phyloP scores from a whole-genome alignment of 2,888 invertebrate species.

The Panopea generosa region DNA sequence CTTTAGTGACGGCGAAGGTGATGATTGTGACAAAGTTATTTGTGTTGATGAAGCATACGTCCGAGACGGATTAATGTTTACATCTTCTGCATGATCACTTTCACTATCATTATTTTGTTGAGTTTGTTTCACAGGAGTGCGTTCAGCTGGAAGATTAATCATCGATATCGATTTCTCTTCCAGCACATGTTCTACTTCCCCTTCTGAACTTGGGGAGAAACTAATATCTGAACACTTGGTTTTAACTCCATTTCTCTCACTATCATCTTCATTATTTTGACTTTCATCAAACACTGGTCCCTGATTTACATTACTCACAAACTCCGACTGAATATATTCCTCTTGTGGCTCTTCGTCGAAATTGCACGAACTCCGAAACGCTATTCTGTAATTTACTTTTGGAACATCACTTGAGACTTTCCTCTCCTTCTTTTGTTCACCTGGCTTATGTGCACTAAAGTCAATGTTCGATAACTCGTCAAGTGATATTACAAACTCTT shows the following conservation, averaged over 20 bases:
- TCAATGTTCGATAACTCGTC: constrained; percentile 74
- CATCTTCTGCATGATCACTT: constrained; percentile 15
- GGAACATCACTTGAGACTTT: constrained; percentile 28
- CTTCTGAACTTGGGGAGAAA: constrained; percentile 72
- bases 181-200: constrained; percentile 73
- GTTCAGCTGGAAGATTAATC: constrained; percentile 71
- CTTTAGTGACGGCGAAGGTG: constrained; percentile 22
- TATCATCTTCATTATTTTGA: constrained; percentile 26
- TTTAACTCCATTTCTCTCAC: constrained; percentile 51
- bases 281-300: constrained; percentile 26
- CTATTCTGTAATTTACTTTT: constrained; percentile 53
- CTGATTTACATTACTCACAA: constrained; percentile 27
- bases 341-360: constrained; percentile 6
- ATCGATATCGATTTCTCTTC: constrained; percentile 79
- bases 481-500: constrained; percentile 78
- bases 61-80: neutral
- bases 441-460: constrained; percentile 56
- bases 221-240: constrained; percentile 71
- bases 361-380: constrained; percentile 46
- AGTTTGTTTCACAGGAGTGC: constrained; percentile 49
- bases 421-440: constrained; percentile 39
- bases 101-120: constrained; percentile 14
- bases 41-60: constrained; percentile 53
- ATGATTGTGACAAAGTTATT: constrained; percentile 39
- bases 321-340: constrained; percentile 30